Percentiles rank a stretch among this genome's conserved stretches.
phyloP scores from a whole-genome alignment of 2,888 invertebrate genomes.

The Apoda limacodes region DNA sequence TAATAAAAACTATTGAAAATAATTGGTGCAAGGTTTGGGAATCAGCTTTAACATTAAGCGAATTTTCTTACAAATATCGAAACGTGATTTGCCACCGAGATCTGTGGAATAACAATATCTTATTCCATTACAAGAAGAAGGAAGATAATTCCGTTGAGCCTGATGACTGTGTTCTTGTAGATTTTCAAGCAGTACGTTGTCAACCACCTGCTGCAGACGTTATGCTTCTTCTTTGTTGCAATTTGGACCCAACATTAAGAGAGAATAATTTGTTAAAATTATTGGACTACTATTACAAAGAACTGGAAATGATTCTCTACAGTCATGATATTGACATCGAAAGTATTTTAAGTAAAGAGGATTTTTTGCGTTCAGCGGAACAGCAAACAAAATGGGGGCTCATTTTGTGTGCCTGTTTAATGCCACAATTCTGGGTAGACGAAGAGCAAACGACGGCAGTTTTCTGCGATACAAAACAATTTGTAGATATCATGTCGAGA shows the following conservation, averaged over 20 bases:
- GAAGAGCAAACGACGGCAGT: conserved; percentile 52
- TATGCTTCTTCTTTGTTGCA: conserved; percentile 65
- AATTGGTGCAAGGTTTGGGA: conserved; percentile 41
- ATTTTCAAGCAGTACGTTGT: conserved; percentile 76
- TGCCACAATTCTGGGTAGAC: conserved; percentile 64
- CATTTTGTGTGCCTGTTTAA: conserved; percentile 65
- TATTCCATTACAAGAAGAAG: conserved; percentile 55
- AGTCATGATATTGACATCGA: conserved; percentile 42
- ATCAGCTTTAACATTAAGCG: conserved; percentile 30
- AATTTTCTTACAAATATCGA: conserved; percentile 36
- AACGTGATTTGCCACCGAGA: conserved; percentile 73
- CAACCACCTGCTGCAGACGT: conserved; percentile 76
- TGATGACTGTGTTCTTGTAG: conserved; percentile 73
- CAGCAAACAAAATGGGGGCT: conserved; percentile 65
- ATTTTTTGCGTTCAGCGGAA: conserved; percentile 52
- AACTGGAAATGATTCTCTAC: conserved; percentile 47
- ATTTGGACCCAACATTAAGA: conserved; percentile 57
- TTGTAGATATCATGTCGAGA: conserved; percentile 62
- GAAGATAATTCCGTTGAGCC: conserved; percentile 34
- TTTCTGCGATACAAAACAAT: conserved; percentile 58
- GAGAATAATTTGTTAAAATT: conserved; percentile 56
- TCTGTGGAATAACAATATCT: conserved; percentile 73
- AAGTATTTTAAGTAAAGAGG: conserved; percentile 41
- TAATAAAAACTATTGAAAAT: conserved; percentile 30
- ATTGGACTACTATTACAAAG: conserved; percentile 67